phyloP scores from a whole-genome alignment of 2,797 vertebrate genomes.

The Todus mexicanus region DNA sequence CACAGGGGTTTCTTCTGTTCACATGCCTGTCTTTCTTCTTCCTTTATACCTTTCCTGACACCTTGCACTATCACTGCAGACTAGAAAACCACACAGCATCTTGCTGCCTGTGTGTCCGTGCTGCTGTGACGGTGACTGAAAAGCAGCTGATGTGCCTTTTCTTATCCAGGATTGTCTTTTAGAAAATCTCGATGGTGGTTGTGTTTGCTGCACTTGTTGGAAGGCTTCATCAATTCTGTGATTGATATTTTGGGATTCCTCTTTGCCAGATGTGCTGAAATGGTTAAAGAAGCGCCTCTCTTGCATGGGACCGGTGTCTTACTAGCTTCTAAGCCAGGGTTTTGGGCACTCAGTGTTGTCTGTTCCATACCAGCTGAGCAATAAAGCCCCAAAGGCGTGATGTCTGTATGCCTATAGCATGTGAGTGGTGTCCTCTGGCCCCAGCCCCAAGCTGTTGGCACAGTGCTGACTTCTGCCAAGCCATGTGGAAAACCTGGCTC shows the following conservation, averaged over 20 bases:
- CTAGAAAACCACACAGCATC: background rate
- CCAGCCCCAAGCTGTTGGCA: background rate
- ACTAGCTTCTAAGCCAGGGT: background rate
- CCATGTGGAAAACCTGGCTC: conserved; percentile 31
- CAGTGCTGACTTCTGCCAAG: background rate
- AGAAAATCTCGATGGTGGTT: background rate
- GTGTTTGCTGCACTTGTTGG: background rate
- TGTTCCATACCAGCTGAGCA: background rate
- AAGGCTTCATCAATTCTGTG: background rate
- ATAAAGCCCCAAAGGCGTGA: background rate
- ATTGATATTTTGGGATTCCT: background rate
- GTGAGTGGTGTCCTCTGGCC: background rate
- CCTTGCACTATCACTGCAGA: background rate
- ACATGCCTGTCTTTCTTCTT: too few relatives aligned
- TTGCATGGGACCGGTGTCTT: background rate
- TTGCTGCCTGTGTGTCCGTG: background rate
- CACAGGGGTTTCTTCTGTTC: background rate
- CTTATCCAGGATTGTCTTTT: background rate
- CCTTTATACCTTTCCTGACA: background rate
- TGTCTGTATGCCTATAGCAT: background rate
- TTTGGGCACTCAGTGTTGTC: background rate
- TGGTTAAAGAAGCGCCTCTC: background rate
- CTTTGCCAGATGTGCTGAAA: background rate
- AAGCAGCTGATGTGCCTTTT: background rate
- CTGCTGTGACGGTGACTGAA: background rate